Percentiles rank a stretch among this genome's conserved stretches.
These are phyloP conservation scores for Pomatorhinus ruficollis DNA, from an alignment of 2,113 vertebrate genomes.

Conservation along the genomic window DNA sequence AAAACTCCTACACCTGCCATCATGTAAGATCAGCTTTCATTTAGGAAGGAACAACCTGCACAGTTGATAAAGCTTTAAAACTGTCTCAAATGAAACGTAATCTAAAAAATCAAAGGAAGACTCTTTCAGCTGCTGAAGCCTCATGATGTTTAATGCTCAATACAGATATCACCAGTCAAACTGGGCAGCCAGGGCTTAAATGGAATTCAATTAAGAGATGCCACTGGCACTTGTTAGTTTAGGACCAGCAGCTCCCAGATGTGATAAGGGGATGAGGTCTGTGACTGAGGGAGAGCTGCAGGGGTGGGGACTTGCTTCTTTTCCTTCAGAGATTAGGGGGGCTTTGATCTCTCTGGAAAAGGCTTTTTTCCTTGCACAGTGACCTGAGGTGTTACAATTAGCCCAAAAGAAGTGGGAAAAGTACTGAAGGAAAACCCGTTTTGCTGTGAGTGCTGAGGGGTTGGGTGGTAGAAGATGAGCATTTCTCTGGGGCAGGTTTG, in stretches of 20 bases:
- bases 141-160: background rate
- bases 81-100: background rate
- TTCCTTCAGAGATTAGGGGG: background rate
- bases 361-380: background rate
- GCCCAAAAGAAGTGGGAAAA: background rate
- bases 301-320: background rate
- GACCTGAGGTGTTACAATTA: background rate
- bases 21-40: background rate
- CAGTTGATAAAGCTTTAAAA: background rate
- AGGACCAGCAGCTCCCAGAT: background rate
- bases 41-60: background rate
- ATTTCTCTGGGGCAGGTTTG: background rate
- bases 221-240: background rate
- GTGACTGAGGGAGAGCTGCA: background rate
- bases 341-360: background rate
- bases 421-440: background rate
- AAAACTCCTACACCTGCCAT: background rate
- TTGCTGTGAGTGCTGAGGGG: background rate
- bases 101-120: background rate
- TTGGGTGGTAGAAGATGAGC: rapidly evolving
- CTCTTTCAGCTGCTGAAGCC: background rate
- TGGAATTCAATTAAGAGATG: background rate
- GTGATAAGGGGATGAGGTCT: background rate
- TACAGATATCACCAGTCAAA: background rate
- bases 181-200: background rate